Base-by-base conservation (phyloP, 92 coral and sea anemone species). In the Paragorgia papillata region DNA sequence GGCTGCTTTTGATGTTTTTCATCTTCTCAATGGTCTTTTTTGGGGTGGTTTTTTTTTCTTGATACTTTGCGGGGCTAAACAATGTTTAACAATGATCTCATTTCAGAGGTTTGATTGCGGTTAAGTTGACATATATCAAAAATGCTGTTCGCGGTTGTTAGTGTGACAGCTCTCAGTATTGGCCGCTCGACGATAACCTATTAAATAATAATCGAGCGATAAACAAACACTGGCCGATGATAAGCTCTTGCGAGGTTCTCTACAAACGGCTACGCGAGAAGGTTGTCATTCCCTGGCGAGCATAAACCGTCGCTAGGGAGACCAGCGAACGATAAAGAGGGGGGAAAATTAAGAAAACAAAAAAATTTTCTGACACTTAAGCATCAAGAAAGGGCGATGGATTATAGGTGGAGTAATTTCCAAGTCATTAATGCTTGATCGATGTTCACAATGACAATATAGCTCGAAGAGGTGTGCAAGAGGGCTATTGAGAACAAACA, bases 361-460 rank as follows among this genome's bases (percentile, higher is more conserved):
- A 31, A 15, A 51, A 34, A 30, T 29, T 51, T 28, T 71, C 49
- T 71, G 53, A 51, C 50, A 49, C 39, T n/a, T 53, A 51, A 34
- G 57, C 19, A 51, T 19, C 29, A 54, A 55, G 32, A 71, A 53
- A 55, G 41, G 18, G 39, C 40, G 2, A 9, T 3, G 58, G 76
- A 69, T 44, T 49, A 69, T n/a, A 71, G 57, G 53, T 46, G 53
- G 53, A 46, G 53, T 46, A 7, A 46, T 46, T 46, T 15, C 15
- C 53, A 46, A 15, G 53, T 46, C 78, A 55, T 71, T 71, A 54
- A 28, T 29, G 58, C 19, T 68, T 48, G 59, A 44, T 68, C 75
- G 41, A 15, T 32, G 63, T 51, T 68, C 75, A 71, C 78, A 51
- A 33, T 13, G 15, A 48, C 78, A 71, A 71, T 71, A 71, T 71